Base-by-base conservation (phyloP, 2,797 vertebrate genomes). In the Pagetopsis macropterus region DNA sequence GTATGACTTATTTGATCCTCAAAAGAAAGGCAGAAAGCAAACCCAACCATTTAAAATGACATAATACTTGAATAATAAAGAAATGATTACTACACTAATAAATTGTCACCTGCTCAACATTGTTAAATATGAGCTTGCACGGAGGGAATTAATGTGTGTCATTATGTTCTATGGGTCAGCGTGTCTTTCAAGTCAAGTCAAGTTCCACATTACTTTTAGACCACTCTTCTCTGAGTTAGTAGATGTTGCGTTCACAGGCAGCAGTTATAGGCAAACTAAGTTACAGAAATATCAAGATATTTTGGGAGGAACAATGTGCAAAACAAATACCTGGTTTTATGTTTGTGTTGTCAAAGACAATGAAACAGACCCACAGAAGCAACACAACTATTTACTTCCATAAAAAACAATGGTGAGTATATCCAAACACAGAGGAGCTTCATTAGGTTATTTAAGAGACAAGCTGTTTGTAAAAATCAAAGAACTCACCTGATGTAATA, bases 401-500 rank as follows among this genome's bases (percentile, higher is more conserved):
- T 37, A 37, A 40, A 33, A 19, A 60, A 43, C 19, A 63, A 50
- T 68, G 11, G 19, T 17, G 14, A 37, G 9, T 63, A 4, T 2
- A 64, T 14, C 6, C 4, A 55, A 60, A 17, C 13, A 40, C 27
- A 51, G 27, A 7, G n/a, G 16, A 67, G 65, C 43, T 61, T n/a
- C 63, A 64, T 15, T 16, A 51, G 65, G 65, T 62, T 17, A 64
- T 57, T 61, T 79, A 72, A 56, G 62, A 64, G 40, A 49, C 15
- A 12, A 61, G 64, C 3, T 4, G 60, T 45, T 37, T 52, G 33
- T 54, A 50, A 48, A 68, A 60, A 49, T 45, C 44, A 65, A 23
- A 61, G 17, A 79, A 74, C 94, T 93, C 90, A 99, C 98, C 96
- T 95, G 91, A 99, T 91, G 88, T 97, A 99, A 93, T 98, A 99